Percentiles rank a stretch among this genome's conserved stretches.
These are phyloP conservation scores for Enteromius thamalakanensis DNA, from an alignment of 2,797 vertebrate species.

Conservation along the genomic window DNA sequence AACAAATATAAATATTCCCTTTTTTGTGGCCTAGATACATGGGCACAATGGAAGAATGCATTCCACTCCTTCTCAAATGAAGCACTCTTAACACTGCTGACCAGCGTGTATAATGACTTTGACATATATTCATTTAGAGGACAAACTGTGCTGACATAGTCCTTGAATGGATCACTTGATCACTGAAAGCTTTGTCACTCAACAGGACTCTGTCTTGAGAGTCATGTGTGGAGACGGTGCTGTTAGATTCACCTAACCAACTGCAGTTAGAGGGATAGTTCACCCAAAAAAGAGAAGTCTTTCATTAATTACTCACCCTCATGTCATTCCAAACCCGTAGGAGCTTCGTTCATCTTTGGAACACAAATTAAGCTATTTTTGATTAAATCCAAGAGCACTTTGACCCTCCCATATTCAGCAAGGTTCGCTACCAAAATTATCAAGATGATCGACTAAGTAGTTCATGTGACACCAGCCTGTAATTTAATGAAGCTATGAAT, in stretches of 20 bases:
- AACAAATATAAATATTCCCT: background rate
- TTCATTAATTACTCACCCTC: too few relatives aligned
- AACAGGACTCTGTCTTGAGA: constrained; percentile 10
- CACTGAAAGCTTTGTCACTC: constrained; percentile 16
- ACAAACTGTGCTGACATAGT: constrained; percentile 55
- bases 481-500: too few relatives aligned
- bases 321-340: too few relatives aligned
- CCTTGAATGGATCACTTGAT: constrained; percentile 52
- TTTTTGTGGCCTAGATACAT: background rate
- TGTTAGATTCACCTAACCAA: background rate
- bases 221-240: constrained; percentile 13
- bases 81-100: constrained; percentile 32
- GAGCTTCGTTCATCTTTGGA: too few relatives aligned
- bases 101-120: constrained; percentile 26
- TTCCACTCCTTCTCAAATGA: constrained; percentile 29
- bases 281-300: too few relatives aligned
- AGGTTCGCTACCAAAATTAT: too few relatives aligned
- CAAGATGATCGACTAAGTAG: too few relatives aligned
- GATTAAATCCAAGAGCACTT: too few relatives aligned
- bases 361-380: too few relatives aligned
- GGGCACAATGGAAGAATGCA: background rate
- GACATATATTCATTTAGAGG: constrained; percentile 15
- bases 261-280: background rate
- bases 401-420: too few relatives aligned
- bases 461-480: too few relatives aligned